Percentiles rank a stretch among this genome's conserved stretches.
phyloP scores from a whole-genome alignment of 2,797 vertebrate genomes.

The Myripristis jacobus region DNA sequence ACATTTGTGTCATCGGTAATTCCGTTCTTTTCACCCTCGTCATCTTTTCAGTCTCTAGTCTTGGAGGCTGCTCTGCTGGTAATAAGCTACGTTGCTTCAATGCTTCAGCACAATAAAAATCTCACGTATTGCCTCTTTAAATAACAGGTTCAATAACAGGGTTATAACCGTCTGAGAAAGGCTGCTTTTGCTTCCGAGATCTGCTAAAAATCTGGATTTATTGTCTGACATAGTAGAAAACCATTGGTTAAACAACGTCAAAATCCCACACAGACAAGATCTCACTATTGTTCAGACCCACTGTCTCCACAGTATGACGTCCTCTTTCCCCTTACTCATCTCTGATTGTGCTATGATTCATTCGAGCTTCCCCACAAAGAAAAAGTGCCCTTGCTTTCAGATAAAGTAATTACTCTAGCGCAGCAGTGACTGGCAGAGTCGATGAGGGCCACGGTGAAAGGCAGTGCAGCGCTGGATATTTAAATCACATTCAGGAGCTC shows the following conservation, averaged over 20 bases:
- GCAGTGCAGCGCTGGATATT: slow-evolving; percentile 2
- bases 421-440: slow-evolving; percentile 30
- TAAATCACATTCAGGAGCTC: slow-evolving; percentile 13
- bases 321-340: slow-evolving; percentile 46
- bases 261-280: background rate
- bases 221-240: background rate
- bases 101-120: background rate
- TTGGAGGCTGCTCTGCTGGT: too few species aligned
- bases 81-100: background rate
- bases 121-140: too few species aligned
- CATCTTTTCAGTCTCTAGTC: background rate
- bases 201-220: background rate
- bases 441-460: slow-evolving; percentile 19
- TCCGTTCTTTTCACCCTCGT: background rate
- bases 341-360: slow-evolving; percentile 51
- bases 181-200: background rate
- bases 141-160: too few species aligned
- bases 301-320: slow-evolving; percentile 13
- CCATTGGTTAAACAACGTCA: background rate
- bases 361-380: slow-evolving; percentile 27
- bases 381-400: slow-evolving; percentile 29
- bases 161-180: background rate
- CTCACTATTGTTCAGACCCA: background rate
- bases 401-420: slow-evolving; percentile 52
- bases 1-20: background rate